Percentiles rank a stretch among this genome's conserved stretches.
Evolutionary conservation across 2,888 invertebrate genomes (phyloP).

Genomic region (Epirrhoe tristata): DNA sequence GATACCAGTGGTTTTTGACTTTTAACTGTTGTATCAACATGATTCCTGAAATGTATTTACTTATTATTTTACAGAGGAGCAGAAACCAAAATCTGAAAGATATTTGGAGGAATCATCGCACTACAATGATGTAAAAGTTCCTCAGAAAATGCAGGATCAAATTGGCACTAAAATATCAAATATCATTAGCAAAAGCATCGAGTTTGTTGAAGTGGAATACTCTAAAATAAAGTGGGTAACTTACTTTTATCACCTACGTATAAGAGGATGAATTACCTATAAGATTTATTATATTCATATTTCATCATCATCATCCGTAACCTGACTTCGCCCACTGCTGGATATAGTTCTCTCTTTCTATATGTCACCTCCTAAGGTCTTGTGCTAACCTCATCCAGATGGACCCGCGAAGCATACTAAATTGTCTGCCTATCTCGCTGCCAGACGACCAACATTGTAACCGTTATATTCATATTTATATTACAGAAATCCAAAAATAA

Average conservation of each 20-base stretch:
- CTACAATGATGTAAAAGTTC: slow-evolving; percentile 83
- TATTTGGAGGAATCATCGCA: slow-evolving; percentile 75
- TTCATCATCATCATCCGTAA: too few relatives aligned
- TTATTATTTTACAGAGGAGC: slow-evolving; percentile 19
- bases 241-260: neutral
- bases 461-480: neutral
- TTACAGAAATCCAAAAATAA: slow-evolving; percentile 68
- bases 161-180: slow-evolving; percentile 81
- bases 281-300: too few relatives aligned
- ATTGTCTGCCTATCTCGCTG: too few relatives aligned
- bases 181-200: slow-evolving; percentile 74
- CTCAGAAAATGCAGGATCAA: slow-evolving; percentile 78
- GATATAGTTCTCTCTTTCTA: too few relatives aligned
- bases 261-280: too few relatives aligned
- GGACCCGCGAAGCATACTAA: too few relatives aligned
- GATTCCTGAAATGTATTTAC: neutral
- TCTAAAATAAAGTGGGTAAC: slow-evolving; percentile 59
- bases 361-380: too few relatives aligned
- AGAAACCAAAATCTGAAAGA: slow-evolving; percentile 64
- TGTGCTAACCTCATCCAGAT: too few relatives aligned
- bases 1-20: too few relatives aligned
- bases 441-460: too few relatives aligned
- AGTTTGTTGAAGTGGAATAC: slow-evolving; percentile 66
- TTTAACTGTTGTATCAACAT: too few relatives aligned
- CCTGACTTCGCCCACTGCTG: too few relatives aligned